Percentiles rank a stretch among this genome's conserved stretches.
Conservation (phyloP, 2,113 vertebrate genomes). For the Lasiurus cinereus region DNA sequence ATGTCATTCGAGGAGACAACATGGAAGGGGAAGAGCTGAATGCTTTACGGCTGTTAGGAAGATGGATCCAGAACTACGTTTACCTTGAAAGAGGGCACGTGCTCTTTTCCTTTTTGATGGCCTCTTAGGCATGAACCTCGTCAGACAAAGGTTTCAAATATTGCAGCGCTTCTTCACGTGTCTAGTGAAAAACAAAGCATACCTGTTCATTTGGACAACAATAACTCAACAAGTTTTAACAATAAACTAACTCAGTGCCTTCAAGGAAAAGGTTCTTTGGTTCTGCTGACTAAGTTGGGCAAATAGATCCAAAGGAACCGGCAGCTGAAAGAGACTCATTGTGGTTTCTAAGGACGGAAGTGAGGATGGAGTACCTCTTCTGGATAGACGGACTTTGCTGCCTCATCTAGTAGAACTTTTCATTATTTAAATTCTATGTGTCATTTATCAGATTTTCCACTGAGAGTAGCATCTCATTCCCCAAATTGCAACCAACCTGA, state of each 20-base stretch:
- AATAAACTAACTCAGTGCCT: not conserved
- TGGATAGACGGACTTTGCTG: slow-evolving; percentile 32
- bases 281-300: not conserved
- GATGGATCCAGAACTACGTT: not conserved
- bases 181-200: not conserved
- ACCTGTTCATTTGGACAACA: not conserved
- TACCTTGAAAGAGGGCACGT: not conserved
- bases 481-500: slow-evolving; percentile 70
- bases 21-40: slow-evolving; percentile 41
- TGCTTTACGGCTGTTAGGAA: slow-evolving; percentile 9
- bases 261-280: not conserved
- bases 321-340: no score
- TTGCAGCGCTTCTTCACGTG: not conserved
- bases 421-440: slow-evolving; percentile 79
- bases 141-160: not conserved
- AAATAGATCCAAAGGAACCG: slow-evolving; percentile 7
- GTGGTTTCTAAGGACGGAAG: not conserved
- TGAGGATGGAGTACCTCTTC: slow-evolving; percentile 18
- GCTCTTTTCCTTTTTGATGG: not conserved
- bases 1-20: slow-evolving; percentile 31
- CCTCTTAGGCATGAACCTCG: not conserved
- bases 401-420: slow-evolving; percentile 69
- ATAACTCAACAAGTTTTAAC: not conserved
- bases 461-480: slow-evolving; percentile 76
- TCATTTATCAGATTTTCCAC: slow-evolving; percentile 72